Evolutionary conservation across 2,888 invertebrate genomes (phyloP).

Genomic region (Rotaria sp.): DNA sequence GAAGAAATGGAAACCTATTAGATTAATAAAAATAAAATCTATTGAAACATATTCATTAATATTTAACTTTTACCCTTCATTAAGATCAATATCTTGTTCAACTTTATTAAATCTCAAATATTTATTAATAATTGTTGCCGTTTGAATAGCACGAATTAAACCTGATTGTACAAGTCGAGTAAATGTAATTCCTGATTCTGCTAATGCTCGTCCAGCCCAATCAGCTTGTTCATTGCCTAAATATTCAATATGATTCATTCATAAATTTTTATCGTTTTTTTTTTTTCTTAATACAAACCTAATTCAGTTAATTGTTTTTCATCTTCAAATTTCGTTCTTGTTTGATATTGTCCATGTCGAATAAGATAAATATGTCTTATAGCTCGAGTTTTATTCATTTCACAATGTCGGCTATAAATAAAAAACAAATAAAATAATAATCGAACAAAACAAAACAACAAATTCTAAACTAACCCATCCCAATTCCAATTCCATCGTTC

Average conservation of each 20-base stretch:
- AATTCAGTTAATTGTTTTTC: slow-evolving; percentile 31
- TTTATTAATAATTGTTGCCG: background rate
- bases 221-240: slow-evolving; percentile 77
- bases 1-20: background rate
- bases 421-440: background rate
- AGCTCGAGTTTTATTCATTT: slow-evolving; percentile 25
- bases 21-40: background rate
- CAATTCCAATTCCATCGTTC: slow-evolving; percentile 27
- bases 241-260: background rate
- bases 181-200: background rate
- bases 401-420: background rate
- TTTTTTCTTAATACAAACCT: background rate
- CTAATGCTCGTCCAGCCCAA: slow-evolving; percentile 69
- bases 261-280: background rate
- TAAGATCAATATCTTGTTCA: slow-evolving; percentile 29
- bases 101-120: background rate
- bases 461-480: background rate
- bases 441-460: background rate
- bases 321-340: slow-evolving; percentile 29
- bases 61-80: background rate
- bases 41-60: background rate
- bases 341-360: slow-evolving; percentile 81
- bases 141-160: slow-evolving; percentile 20
- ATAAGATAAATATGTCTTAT: slow-evolving; percentile 77
- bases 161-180: slow-evolving; percentile 25